Percentiles rank a stretch among this genome's conserved stretches.
Evolutionary conservation across 2,113 vertebrate genomes (phyloP).

Genomic region (Prinia subflava): DNA sequence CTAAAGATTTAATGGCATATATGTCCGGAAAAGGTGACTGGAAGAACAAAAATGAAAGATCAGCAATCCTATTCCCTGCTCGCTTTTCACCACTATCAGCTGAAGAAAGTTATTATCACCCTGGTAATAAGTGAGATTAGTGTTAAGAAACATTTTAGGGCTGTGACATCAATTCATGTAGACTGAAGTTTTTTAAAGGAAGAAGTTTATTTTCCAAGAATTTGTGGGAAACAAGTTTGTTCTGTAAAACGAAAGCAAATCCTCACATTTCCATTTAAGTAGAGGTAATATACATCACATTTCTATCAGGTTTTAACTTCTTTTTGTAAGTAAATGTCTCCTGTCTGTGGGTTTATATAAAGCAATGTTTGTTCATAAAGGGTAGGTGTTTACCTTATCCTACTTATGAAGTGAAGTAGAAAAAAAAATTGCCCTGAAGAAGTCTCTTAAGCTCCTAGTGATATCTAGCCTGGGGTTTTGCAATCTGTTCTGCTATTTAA

Average conservation of each 20-base stretch:
- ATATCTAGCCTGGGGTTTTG: constrained; percentile 69
- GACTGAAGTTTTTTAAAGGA: not conserved
- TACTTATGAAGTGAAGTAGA: constrained; percentile 69
- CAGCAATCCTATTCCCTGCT: constrained; percentile 18
- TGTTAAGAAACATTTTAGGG: constrained; percentile 45
- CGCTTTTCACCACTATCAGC: not conserved
- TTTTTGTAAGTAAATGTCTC: constrained; percentile 40
- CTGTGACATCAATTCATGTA: constrained; percentile 44
- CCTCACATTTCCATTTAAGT: not conserved
- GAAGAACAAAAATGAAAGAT: constrained; percentile 39
- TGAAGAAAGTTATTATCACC: constrained; percentile 53
- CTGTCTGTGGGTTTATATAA: constrained; percentile 35
- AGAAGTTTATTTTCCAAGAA: not conserved
- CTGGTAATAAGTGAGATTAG: constrained; percentile 42
- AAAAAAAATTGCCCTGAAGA: constrained; percentile 70
- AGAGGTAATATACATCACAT: not conserved
- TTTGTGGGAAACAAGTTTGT: not conserved
- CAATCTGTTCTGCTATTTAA: constrained; percentile 74
- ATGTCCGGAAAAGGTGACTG: not conserved
- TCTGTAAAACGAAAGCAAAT: not conserved
- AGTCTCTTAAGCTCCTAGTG: constrained; percentile 50
- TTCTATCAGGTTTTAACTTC: constrained; percentile 23
- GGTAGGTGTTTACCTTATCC: constrained; percentile 68
- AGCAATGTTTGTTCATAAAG: constrained; percentile 64
- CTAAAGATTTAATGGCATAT: not conserved